Percentiles rank a stretch among this genome's conserved stretches.
These are phyloP conservation scores for Forbesichthys agassizii DNA, from an alignment of 2,113 vertebrate genomes.

Conservation along the genomic window DNA sequence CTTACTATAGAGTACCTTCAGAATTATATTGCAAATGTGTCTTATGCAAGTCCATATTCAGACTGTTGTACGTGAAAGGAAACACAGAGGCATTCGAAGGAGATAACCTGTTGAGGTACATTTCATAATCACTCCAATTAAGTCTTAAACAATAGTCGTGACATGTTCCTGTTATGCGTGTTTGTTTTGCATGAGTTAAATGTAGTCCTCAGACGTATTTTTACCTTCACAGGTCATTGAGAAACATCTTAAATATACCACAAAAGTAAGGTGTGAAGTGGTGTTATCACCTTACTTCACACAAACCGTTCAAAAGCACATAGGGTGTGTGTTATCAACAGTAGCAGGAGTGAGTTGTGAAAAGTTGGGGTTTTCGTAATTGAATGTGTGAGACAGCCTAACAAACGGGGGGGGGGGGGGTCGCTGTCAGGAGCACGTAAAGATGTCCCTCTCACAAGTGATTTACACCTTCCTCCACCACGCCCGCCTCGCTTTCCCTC, in stretches of 20 bases:
- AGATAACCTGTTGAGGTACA: neutral
- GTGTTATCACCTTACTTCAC: constrained; percentile 8
- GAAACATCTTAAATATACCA: neutral
- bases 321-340: constrained; percentile 30
- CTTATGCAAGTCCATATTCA: too few relatives aligned
- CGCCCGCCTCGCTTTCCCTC: constrained; percentile 39
- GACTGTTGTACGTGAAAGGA: neutral
- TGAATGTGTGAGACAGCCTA: constrained; percentile 57
- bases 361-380: constrained; percentile 38
- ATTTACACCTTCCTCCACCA: constrained; percentile 57
- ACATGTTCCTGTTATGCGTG: neutral
- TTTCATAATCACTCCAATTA: neutral
- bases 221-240: constrained; percentile 20
- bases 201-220: neutral
- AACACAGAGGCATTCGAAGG: constrained; percentile 7
- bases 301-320: constrained; percentile 33
- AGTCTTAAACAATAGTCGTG: neutral
- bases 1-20: too few relatives aligned
- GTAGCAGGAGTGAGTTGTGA: constrained; percentile 52
- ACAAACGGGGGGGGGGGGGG: constrained; percentile 41
- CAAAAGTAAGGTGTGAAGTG: neutral
- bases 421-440: constrained; percentile 58
- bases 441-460: constrained; percentile 59
- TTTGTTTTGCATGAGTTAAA: neutral
- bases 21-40: too few relatives aligned